Evolutionary conservation across 2,797 vertebrate species (phyloP).

Genomic region (Aulostomus chinensis): DNA sequence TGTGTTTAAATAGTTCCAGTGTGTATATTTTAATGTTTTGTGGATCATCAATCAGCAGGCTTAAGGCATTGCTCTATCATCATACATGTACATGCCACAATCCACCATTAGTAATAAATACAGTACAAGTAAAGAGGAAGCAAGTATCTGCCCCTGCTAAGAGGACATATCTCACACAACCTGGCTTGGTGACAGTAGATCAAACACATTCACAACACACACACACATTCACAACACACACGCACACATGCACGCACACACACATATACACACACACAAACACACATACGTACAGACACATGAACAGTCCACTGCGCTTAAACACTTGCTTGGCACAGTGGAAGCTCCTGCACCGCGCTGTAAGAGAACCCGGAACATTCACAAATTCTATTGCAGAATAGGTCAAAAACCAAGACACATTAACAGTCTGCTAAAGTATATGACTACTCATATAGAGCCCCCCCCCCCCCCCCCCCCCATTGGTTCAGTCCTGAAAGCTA

Average conservation of each 20-base stretch:
- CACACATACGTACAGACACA: constrained; percentile 14
- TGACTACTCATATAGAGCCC: constrained; percentile 2
- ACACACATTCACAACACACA: no score
- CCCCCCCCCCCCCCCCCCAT: background rate
- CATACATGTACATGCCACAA: constrained; percentile 57
- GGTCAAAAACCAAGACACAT: constrained; percentile 23
- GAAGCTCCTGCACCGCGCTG: constrained; percentile 30
- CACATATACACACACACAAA: no score
- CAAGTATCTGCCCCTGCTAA: constrained; percentile 47
- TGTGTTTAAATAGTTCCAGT: constrained; percentile 75
- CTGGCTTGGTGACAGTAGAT: constrained; percentile 49
- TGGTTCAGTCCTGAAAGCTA: constrained; percentile 50
- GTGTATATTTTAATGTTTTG: constrained; percentile 73
- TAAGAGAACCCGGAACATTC: constrained; percentile 23
- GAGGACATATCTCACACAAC: constrained; percentile 42
- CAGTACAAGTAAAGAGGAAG: constrained; percentile 63
- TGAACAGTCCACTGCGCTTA: constrained; percentile 12
- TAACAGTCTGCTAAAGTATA: constrained; percentile 22
- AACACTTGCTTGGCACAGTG: constrained; percentile 12
- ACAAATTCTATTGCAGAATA: constrained; percentile 30
- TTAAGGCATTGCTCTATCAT: constrained; percentile 73
- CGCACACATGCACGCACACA: constrained; percentile 25
- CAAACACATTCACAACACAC: constrained; percentile 57
- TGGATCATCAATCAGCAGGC: constrained; percentile 76
- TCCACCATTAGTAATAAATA: constrained; percentile 74